Conservation (phyloP, 2,888 invertebrate species). For the Drosophila kanekoi region DNA sequence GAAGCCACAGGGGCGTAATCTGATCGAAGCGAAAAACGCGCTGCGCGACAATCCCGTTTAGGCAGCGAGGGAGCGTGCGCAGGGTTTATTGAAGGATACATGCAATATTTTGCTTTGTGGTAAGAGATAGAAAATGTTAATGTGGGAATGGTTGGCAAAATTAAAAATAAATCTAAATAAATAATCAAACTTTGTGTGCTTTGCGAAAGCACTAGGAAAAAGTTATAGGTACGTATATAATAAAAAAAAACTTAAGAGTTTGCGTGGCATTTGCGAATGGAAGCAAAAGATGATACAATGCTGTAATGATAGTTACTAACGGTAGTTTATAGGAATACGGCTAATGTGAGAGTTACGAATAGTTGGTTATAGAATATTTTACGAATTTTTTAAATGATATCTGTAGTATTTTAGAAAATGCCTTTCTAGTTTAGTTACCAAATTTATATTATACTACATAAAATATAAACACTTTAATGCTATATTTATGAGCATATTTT, state of each 20-base stretch:
- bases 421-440: no score
- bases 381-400: no score
- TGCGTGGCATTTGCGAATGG: no score
- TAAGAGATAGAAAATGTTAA: background rate
- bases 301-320: no score
- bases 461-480: background rate
- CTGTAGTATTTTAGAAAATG: no score
- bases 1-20: conserved; percentile 44
- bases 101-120: conserved; percentile 1
- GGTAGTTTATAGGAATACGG: background rate
- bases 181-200: no score
- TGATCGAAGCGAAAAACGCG: conserved; percentile 32
- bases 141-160: background rate
- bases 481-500: conserved; percentile 1
- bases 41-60: conserved; percentile 23
- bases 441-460: background rate
- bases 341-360: background rate
- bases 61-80: conserved; percentile 33
- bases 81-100: conserved; percentile 13
- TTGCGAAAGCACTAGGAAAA: no score
- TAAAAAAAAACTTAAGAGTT: background rate
- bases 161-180: background rate
- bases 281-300: no score
- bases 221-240: no score
- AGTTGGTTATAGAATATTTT: background rate